These are phyloP conservation scores for Synergus japonicus DNA, from an alignment of 2,888 invertebrate species.

Conservation along the genomic window DNA sequence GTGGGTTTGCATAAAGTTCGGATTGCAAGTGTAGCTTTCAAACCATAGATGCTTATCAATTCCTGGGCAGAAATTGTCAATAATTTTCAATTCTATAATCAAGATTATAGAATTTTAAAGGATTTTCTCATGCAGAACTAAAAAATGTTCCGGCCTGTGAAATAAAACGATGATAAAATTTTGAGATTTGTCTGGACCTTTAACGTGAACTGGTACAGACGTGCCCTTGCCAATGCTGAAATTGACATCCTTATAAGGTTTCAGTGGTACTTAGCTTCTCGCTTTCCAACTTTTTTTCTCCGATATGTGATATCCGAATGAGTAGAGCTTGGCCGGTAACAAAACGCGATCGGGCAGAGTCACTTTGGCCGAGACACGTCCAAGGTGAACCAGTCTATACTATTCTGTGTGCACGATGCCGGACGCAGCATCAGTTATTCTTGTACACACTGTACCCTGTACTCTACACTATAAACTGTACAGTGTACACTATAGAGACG, in stretches of 20 bases:
- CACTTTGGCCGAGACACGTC: constrained; percentile 64
- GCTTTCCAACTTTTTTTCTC: constrained; percentile 17
- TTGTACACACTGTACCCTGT: not conserved
- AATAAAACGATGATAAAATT: no score
- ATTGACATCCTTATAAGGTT: constrained; percentile 31
- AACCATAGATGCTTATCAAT: not conserved
- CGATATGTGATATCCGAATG: constrained; percentile 23
- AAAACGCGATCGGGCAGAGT: constrained; percentile 50
- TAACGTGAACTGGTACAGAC: not conserved
- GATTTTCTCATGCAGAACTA: not conserved
- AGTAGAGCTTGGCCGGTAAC: constrained; percentile 42
- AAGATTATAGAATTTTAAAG: not conserved
- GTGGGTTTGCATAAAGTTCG: not conserved
- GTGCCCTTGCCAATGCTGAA: constrained; percentile 11
- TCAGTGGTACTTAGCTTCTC: constrained; percentile 17
- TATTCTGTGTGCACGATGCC: not conserved
- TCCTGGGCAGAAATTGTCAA: not conserved
- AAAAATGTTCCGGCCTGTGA: no score
- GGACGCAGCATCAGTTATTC: not conserved
- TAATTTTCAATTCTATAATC: not conserved
- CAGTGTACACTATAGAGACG: not conserved
- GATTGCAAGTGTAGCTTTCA: not conserved
- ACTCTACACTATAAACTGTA: not conserved
- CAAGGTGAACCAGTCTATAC: constrained; percentile 72
- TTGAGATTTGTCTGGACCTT: not conserved